Evolutionary conservation across 2,888 invertebrate genomes (phyloP).

Genomic region (Tanytarsus gracilentus): DNA sequence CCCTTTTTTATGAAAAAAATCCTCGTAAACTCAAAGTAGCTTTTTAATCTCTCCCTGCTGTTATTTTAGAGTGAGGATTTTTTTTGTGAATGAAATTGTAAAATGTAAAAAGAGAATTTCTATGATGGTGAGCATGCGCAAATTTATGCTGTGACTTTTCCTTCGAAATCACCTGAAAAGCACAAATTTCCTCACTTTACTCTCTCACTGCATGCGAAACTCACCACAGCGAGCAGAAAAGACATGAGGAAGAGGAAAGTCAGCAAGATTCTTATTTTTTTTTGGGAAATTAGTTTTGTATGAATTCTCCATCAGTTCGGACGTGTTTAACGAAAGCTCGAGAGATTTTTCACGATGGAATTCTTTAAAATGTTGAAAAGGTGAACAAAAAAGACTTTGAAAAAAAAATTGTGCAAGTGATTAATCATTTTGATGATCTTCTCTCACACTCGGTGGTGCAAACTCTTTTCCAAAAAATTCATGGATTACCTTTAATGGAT

Average conservation of each 20-base stretch:
- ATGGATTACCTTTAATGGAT: no score
- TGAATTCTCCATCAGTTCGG: background rate
- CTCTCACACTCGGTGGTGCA: no score
- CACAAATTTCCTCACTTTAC: background rate
- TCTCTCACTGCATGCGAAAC: background rate
- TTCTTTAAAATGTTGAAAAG: no score
- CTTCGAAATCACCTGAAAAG: slow-evolving; percentile 8
- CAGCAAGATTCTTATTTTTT: background rate
- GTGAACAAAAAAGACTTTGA: background rate
- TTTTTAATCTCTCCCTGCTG: no score
- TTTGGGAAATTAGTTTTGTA: slow-evolving; percentile 2
- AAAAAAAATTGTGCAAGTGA: no score
- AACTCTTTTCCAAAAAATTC: no score
- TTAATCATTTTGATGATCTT: no score
- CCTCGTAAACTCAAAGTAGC: no score
- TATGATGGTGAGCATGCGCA: background rate
- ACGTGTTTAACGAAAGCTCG: background rate
- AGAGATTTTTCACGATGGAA: background rate
- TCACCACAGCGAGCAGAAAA: background rate
- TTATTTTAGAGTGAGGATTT: background rate
- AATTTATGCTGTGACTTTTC: background rate
- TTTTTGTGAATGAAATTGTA: slow-evolving; percentile 13
- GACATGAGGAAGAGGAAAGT: slow-evolving; percentile 7
- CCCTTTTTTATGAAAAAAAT: no score
- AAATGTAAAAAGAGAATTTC: background rate